phyloP scores from a whole-genome alignment of 2,797 vertebrate species.

The Aphelocoma californica region DNA sequence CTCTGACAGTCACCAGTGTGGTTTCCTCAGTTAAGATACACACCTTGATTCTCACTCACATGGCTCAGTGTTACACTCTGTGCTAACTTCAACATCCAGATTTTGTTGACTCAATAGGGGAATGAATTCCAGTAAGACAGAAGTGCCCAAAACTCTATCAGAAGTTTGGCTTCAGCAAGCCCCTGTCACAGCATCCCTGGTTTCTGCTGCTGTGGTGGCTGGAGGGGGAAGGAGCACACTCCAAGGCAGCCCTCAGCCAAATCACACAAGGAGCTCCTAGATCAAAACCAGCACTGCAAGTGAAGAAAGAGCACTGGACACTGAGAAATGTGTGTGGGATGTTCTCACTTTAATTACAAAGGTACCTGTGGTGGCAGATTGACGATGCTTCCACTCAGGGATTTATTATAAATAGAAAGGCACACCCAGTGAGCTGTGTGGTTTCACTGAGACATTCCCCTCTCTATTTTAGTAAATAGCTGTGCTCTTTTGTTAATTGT shows the following conservation, averaged over 20 bases:
- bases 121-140: not conserved
- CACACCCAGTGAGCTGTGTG: not conserved
- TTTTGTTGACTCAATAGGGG: not conserved
- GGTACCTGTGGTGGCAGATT: not conserved
- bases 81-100: not conserved
- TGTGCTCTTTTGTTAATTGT: not conserved
- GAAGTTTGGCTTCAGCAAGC: not conserved
- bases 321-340: not conserved
- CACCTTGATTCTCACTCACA: not conserved
- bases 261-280: not conserved
- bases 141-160: not conserved
- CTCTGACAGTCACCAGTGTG: not conserved
- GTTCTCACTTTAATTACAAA: not conserved
- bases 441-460: not conserved
- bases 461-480: not conserved
- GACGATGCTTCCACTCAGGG: not conserved
- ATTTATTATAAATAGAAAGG: not conserved
- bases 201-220: not conserved
- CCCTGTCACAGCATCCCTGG: not conserved
- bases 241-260: not conserved
- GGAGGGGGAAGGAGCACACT: not conserved
- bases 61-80: not conserved
- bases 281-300: not conserved
- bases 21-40: not conserved
- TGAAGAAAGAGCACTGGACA: not conserved